Conservation (phyloP, 2,797 vertebrate genomes). For the Notolepis coatsorum region DNA sequence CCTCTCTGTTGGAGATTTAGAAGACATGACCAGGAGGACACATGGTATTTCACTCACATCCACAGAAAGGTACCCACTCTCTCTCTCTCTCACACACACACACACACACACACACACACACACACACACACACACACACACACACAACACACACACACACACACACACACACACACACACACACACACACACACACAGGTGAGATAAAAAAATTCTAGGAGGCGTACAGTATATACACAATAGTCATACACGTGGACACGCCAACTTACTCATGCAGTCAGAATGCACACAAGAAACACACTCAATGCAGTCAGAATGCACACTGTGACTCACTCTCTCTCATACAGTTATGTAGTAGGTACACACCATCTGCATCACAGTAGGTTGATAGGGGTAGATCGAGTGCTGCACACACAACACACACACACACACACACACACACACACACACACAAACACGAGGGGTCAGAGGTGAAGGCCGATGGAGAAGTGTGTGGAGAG, state of each 20-base stretch:
- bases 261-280: not conserved
- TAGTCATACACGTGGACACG: not conserved
- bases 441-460: slow-evolving; percentile 2
- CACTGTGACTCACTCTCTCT: slow-evolving; percentile 2
- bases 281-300: not conserved
- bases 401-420: not conserved
- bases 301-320: not conserved
- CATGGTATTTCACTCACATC: not conserved
- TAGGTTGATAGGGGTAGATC: no score
- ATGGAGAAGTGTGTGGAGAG: slow-evolving; percentile 9
- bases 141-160: not conserved
- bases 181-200: not conserved
- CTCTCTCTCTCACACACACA: not conserved
- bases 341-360: no score
- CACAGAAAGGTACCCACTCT: not conserved
- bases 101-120: no score
- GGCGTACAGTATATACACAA: no score
- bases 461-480: slow-evolving; percentile 27
- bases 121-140: not conserved
- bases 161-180: not conserved
- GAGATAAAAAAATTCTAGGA: no score
- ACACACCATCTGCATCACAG: no score
- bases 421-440: slow-evolving; percentile 5
- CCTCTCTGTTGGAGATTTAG: not conserved
- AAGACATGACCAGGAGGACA: not conserved